Evolutionary conservation across 2,113 vertebrate genomes (phyloP), one percentile per base, ranked within the genome.

Genomic region (Gymnarchus niloticus): DNA sequence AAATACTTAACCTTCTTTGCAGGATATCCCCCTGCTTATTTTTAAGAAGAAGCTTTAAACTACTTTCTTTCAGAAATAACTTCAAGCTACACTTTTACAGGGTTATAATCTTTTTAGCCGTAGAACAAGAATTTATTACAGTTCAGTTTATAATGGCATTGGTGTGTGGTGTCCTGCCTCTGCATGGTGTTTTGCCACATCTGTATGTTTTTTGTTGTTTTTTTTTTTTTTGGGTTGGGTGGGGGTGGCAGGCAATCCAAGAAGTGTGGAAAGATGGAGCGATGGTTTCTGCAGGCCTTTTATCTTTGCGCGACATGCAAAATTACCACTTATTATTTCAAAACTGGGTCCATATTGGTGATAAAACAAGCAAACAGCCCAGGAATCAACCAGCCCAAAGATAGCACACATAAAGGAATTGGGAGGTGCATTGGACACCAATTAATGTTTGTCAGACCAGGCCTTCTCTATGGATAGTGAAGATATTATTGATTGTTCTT

Each of bases 401-500:
- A 89, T 91, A 91, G 90, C 88, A 59, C 1, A 83, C 81, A 89
- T 85, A 88, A 90, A 89, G 89, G 37, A 77, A 33, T 65, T 90
- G 91, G 88, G 87, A 91, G 90, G 90, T 90, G 92, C 90, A 91
- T 91, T 85, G 88, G 89, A 91, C 91, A 87, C 49, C 48, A 3
- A 59, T 41, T 90, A 86, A 92, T 85, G 61, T 61, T 49, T n/a
- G 76, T 88, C 85, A 87, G 87, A 89, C 86, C 83, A 76, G 83
- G 49, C 54, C 56, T 76, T n/a, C 19, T 25, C 4, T 65, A 37
- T 73, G 87, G 86, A 84, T 91, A 89, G 80, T 89, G 83, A 82
- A 89, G 82, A 84, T 85, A 91, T 89, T 95, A 94, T 92, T 95
- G 94, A 96, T 95, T 95, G 92, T 94, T 94, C 91, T 92, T 94